Conservation (phyloP, 2,888 invertebrate genomes). For the Leptopilina drosophilae region DNA sequence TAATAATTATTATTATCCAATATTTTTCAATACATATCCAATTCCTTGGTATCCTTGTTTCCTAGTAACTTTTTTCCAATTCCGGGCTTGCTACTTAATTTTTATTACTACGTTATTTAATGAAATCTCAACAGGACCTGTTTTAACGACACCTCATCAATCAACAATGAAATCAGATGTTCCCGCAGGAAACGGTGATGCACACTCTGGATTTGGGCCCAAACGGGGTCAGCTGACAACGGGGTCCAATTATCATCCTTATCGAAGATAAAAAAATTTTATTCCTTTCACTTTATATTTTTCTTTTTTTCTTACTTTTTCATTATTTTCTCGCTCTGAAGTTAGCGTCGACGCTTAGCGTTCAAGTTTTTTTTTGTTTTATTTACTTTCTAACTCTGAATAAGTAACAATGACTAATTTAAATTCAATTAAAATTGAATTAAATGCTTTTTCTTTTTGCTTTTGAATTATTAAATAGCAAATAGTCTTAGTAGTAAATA, state of each 20-base stretch:
- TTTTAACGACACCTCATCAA: not conserved
- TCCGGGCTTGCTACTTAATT: constrained; percentile 10
- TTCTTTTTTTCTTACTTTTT: not conserved
- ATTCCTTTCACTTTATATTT: not conserved
- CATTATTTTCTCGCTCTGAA: not conserved
- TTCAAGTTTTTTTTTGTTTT: no score
- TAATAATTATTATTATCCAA: not conserved
- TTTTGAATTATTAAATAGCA: no score
- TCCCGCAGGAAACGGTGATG: constrained; percentile 10
- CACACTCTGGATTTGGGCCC: constrained; percentile 62
- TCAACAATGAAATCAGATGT: not conserved
- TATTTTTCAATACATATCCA: not conserved
- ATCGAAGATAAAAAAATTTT: constrained; percentile 67
- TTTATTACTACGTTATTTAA: constrained; percentile 39
- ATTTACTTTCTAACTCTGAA: no score
- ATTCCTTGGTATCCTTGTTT: constrained; percentile 21
- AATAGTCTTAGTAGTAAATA: no score
- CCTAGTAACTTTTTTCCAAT: constrained; percentile 9
- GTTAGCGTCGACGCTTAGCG: no score
- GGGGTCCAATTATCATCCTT: constrained; percentile 72
- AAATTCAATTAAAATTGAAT: no score
- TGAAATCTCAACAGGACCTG: constrained; percentile 30
- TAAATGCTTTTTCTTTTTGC: no score
- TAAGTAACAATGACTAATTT: no score
- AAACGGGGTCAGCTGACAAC: constrained; percentile 67